A percentile compares a stretch with the other conserved stretches of the same genome.
Conservation (phyloP, 2,888 invertebrate genomes). For the Linnaemya vulpina region DNA sequence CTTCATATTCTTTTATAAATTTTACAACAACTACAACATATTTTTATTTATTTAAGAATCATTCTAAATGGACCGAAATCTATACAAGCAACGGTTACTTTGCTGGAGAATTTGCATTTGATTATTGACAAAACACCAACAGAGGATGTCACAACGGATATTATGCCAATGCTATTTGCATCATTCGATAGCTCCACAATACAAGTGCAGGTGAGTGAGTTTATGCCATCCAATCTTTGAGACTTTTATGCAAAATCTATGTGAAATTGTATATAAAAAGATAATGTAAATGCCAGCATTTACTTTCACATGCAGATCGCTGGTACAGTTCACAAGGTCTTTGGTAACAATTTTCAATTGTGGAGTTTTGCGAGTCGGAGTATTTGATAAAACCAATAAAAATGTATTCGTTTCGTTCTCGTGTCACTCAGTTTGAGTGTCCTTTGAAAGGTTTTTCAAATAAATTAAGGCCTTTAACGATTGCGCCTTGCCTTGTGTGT, state of each 20-base stretch:
- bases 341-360: too few relatives aligned
- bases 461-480: not conserved
- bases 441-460: not conserved
- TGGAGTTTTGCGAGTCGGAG: too few relatives aligned
- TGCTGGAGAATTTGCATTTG: slow-evolving; percentile 94
- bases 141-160: slow-evolving; percentile 90
- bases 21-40: not conserved
- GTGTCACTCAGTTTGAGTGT: not conserved
- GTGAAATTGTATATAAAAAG: too few relatives aligned
- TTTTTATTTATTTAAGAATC: slow-evolving; percentile 83
- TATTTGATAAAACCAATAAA: too few relatives aligned
- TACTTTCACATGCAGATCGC: not conserved
- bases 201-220: slow-evolving; percentile 94
- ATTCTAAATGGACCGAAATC: slow-evolving; percentile 91
- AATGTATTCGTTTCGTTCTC: too few relatives aligned
- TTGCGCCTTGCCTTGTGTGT: not conserved
- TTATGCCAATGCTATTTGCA: slow-evolving; percentile 93
- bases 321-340: not conserved
- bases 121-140: slow-evolving; percentile 93
- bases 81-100: slow-evolving; percentile 92
- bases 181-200: slow-evolving; percentile 94
- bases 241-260: not conserved
- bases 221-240: not conserved
- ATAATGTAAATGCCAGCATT: not conserved
- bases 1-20: not conserved